Percentiles rank a stretch among this genome's conserved stretches.
Evolutionary conservation across 2,888 invertebrate genomes (phyloP).

Genomic region (Sarcophaga variegata): DNA sequence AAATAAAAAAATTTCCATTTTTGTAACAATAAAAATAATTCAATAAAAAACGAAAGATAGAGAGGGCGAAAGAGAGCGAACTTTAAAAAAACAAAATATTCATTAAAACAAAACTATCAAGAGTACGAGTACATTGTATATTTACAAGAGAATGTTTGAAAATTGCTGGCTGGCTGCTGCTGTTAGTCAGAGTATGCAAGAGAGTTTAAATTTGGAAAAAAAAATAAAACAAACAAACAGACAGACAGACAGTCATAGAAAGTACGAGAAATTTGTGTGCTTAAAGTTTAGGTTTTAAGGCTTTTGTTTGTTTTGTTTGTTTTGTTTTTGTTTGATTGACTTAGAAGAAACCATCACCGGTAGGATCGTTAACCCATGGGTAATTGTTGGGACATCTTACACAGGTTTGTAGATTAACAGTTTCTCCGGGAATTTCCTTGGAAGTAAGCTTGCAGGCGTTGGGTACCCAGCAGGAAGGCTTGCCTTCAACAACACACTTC

Average conservation of each 20-base stretch:
- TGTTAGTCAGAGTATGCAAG: background rate
- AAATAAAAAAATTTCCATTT: slow-evolving; percentile 57
- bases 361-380: slow-evolving; percentile 96
- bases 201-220: slow-evolving; percentile 11
- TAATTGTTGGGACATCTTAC: slow-evolving; percentile 96
- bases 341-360: slow-evolving; percentile 89
- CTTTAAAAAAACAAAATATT: slow-evolving; percentile 29
- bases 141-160: slow-evolving; percentile 57
- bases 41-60: slow-evolving; percentile 12
- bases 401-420: slow-evolving; percentile 95
- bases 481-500: slow-evolving; percentile 94
- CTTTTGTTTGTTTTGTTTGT: slow-evolving; percentile 62
- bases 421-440: slow-evolving; percentile 96
- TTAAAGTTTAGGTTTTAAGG: slow-evolving; percentile 60
- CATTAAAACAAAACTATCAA: slow-evolving; percentile 23
- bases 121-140: background rate
- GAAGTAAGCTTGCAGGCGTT: slow-evolving; percentile 95
- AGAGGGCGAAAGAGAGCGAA: slow-evolving; percentile 8
- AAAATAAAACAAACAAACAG: background rate
- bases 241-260: background rate
- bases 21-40: slow-evolving; percentile 67
- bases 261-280: slow-evolving; percentile 68
- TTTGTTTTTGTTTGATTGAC: slow-evolving; percentile 78
- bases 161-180: slow-evolving; percentile 20
- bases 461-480: slow-evolving; percentile 92